Evolutionary conservation across 2,797 vertebrate species (phyloP).

Genomic region (Phoebastria nigripes): DNA sequence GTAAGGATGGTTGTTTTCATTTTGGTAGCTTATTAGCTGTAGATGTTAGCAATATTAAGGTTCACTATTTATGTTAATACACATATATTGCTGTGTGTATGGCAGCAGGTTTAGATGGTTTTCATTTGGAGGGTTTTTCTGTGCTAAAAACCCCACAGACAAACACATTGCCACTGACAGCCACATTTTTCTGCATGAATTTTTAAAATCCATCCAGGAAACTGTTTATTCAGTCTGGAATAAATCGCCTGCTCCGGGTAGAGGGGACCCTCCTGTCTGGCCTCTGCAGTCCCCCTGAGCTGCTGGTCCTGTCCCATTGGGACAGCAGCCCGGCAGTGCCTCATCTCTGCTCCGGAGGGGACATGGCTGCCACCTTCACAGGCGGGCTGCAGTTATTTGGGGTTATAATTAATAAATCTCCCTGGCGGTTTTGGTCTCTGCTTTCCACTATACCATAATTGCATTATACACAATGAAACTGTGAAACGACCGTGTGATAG

Average conservation of each 20-base stretch:
- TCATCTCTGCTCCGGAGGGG: neutral
- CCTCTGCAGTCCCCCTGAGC: neutral
- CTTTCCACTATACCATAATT: neutral
- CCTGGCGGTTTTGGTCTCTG: neutral
- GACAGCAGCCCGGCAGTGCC: accelerated
- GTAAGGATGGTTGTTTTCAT: neutral
- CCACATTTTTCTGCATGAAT: neutral
- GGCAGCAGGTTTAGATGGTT: neutral
- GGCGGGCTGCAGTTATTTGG: neutral
- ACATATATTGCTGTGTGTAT: accelerated
- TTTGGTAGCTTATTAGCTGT: neutral
- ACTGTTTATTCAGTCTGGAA: neutral
- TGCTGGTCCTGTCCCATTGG: accelerated
- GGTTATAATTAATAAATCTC: neutral
- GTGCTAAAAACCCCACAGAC: neutral
- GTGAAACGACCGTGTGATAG: neutral
- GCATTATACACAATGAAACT: neutral
- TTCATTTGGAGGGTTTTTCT: neutral
- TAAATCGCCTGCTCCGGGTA: accelerated
- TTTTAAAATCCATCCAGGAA: neutral
- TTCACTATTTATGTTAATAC: neutral
- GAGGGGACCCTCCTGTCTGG: neutral
- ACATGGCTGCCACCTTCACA: accelerated
- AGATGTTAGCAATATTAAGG: neutral
- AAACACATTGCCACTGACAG: neutral